Evolutionary conservation across 2,113 vertebrate genomes (phyloP).

Genomic region (Corythornis vintsioides): DNA sequence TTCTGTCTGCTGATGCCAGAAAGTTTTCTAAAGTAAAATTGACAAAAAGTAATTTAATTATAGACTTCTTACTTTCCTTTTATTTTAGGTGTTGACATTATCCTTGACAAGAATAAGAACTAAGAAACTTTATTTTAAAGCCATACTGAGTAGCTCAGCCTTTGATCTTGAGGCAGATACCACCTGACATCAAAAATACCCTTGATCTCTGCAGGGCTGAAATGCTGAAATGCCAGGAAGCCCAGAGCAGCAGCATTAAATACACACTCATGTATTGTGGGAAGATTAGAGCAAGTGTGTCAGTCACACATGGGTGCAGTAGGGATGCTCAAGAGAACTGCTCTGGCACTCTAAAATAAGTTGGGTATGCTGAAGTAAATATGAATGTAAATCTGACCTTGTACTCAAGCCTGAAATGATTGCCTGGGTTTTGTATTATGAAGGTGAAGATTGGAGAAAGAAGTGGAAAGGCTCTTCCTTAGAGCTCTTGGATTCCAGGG

Average conservation of each 20-base stretch:
- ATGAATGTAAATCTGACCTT: background rate
- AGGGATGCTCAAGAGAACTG: background rate
- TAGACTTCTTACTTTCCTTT: background rate
- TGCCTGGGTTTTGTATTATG: background rate
- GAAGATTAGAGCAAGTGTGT: background rate
- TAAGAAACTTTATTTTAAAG: background rate
- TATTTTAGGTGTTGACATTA: background rate
- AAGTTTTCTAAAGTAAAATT: background rate
- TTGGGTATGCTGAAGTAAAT: background rate
- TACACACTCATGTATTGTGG: background rate
- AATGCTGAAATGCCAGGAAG: background rate
- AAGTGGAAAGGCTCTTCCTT: background rate
- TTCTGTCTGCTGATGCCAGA: background rate
- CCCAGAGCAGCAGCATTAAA: background rate
- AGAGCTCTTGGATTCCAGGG: background rate
- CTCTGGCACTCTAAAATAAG: background rate
- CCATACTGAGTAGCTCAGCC: background rate
- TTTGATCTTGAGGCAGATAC: constrained; percentile 37
- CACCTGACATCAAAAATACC: background rate
- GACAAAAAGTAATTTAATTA: background rate
- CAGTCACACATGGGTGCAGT: background rate
- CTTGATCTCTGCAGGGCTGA: constrained; percentile 42
- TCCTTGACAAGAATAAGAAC: background rate
- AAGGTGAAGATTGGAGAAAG: background rate
- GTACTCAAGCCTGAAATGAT: background rate